Evolutionary conservation across 2,888 invertebrate species (phyloP), one percentile per base, ranked within the genome.

Genomic region (Peribatodes rhomboidaria): DNA sequence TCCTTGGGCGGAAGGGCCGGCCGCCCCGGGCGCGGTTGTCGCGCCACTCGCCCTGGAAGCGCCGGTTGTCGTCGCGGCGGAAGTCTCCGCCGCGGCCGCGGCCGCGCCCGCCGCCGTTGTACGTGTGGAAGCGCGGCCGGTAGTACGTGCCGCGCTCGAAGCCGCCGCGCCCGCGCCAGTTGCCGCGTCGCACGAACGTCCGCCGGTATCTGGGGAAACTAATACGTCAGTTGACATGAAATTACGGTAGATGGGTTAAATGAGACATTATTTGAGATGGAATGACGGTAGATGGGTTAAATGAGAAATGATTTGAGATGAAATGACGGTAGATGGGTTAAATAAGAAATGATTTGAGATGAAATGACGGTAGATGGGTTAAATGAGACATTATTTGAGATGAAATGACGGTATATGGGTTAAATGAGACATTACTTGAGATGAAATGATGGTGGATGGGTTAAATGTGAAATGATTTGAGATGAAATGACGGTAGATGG

Each of bases 61-160:
- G 79, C 0, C 90, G 75, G n/a, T 80, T 80, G 75, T 89, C 89
- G 75, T 89, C 84, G 2, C 88, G 71, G 0, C 92, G 74, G 85
- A 93, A 92, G 84, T 92, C 93, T 0, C 81, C 83, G 37, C 90
- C 78, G 74, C 94, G 81, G 78, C 93, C 80, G 70, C 94, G 94
- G n/a, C 94, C 85, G 59, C 82, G 80, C 1, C 93, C 90, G 2
- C 94, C 94, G 56, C 95, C 94, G 41, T 94, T 94, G 82, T 94
- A 94, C 87, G 94, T 94, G 82, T 96, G 96, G 94, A 96, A 96
- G 69, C 97, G 94, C 0, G 97, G 97, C 75, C 96, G 96, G 90
- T 97, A 97, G 87, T 97, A 97, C 0, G 96, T 96, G 69, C 96
- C 96, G 60, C 96, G 94, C 81, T 96, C 96, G 84, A 94, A 96